Percentiles rank a stretch among this genome's conserved stretches.
Evolutionary conservation across 1,140 invertebrate genomes (phyloP).

Genomic region (Drosophila ercepeae): DNA sequence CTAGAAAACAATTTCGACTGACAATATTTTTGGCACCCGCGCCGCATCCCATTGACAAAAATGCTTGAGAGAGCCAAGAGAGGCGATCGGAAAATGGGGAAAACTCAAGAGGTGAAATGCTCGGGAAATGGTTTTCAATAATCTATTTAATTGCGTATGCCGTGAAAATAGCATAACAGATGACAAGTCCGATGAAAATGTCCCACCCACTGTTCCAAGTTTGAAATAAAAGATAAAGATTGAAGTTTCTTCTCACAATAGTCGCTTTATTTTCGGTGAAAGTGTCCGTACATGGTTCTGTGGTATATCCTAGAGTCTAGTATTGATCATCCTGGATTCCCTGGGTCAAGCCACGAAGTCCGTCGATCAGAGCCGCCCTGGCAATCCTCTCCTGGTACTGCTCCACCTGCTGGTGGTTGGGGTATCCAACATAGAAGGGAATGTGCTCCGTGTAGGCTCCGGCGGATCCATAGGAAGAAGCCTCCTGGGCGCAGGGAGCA

Average conservation of each 20-base stretch:
- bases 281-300: neutral
- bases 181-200: constrained; percentile 8
- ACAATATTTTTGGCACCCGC: constrained; percentile 79
- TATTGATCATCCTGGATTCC: constrained; percentile 34
- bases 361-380: constrained; percentile 25
- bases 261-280: neutral
- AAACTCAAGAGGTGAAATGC: constrained; percentile 27
- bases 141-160: constrained; percentile 23
- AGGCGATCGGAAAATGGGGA: constrained; percentile 21
- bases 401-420: constrained; percentile 15
- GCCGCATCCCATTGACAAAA: constrained; percentile 59
- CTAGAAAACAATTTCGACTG: constrained; percentile 74
- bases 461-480: constrained; percentile 47
- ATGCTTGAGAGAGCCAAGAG: constrained; percentile 17
- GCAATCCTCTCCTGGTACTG: constrained; percentile 17
- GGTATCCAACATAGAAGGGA: constrained; percentile 40
- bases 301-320: neutral
- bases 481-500: constrained; percentile 53
- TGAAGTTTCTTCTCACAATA: neutral
- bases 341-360: constrained; percentile 21
- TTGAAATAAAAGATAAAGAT: neutral
- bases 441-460: constrained; percentile 66
- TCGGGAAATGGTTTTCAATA: constrained; percentile 39
- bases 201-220: neutral
- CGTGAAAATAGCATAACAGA: constrained; percentile 18